Percentiles rank a stretch among this genome's conserved stretches.
phyloP scores from a whole-genome alignment of 1,140 invertebrate genomes.

The Ylistrum balloti region DNA sequence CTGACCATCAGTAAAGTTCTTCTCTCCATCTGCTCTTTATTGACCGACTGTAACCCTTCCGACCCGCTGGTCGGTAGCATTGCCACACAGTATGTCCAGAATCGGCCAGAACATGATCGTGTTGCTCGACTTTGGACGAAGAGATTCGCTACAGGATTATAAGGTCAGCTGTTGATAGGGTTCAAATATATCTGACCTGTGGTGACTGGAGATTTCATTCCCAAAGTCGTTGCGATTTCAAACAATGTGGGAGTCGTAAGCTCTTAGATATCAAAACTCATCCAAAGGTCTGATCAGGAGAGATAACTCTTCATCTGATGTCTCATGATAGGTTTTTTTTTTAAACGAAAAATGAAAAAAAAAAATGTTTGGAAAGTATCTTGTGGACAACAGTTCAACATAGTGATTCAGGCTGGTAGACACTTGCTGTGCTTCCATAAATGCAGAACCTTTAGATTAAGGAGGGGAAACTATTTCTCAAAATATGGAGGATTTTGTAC shows the following conservation, averaged over 20 bases:
- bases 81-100: constrained; percentile 98
- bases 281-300: background rate
- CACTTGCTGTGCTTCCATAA: background rate
- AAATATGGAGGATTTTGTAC: background rate
- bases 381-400: too few species aligned
- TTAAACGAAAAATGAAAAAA: too few species aligned
- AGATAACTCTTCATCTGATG: background rate
- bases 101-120: constrained; percentile 98
- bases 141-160: constrained; percentile 93
- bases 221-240: background rate
- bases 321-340: background rate
- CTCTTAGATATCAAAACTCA: background rate
- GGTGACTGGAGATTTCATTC: background rate
- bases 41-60: constrained; percentile 87
- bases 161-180: constrained; percentile 9
- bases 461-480: background rate
- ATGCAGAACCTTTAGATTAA: background rate
- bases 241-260: background rate
- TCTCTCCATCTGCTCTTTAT: constrained; percentile 91
- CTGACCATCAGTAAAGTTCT: constrained; percentile 84
- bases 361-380: too few species aligned
- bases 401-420: background rate
- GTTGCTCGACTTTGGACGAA: constrained; percentile 99
- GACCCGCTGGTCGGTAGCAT: constrained; percentile 99
- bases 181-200: background rate